Base-by-base conservation (phyloP, 2,113 vertebrate genomes). In the Entomyzon cyanotis region DNA sequence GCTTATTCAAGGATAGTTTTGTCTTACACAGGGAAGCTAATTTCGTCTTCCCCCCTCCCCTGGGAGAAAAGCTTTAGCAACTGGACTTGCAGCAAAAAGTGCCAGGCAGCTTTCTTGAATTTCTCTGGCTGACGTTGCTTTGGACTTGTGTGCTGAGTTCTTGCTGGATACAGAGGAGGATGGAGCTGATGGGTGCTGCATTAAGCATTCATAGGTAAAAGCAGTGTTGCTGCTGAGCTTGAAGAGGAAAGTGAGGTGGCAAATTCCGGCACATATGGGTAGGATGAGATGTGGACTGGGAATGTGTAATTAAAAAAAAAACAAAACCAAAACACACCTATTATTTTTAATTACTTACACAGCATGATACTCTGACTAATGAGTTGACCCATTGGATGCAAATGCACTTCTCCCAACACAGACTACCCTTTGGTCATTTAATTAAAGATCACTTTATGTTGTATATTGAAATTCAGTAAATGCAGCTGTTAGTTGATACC, bases 1-100 rank as follows among this genome's bases (percentile, higher is more conserved):
- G 60, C 65, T 92, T 92, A 55, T 90, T 94, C 83, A 70, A 83
- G 46, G 80, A 74, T 84, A 90, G 83, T 92, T 94, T 84, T 91
- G 75, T 92, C 79, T 83, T 90, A 23, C 19, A 30, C 41, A 49
- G 58, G 65, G 49, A 88, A 62, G 17, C 49, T 85, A 68, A 93
- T 90, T 93, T 79, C 62, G 49, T 82, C 28, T 85, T 84, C 10
- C 46, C 39, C 33, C 2, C 0, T 76, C 82, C 44, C 58, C 41
- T 2, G 23, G 59, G 87, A 85, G n/a, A 44, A 90, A 62, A 80
- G 42, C 70, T 93, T 90, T 62, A 76, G 75, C 80, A 95, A 90
- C 41, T 60, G 78, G 70, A 41, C 70, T 95, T 33, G 58, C 8
- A 53, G 41, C 22, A 84, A 18, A 93, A 84, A 39, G 41, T 68